Evolutionary conservation across 2,113 vertebrate species (phyloP).

Genomic region (Empidonax alnorum): DNA sequence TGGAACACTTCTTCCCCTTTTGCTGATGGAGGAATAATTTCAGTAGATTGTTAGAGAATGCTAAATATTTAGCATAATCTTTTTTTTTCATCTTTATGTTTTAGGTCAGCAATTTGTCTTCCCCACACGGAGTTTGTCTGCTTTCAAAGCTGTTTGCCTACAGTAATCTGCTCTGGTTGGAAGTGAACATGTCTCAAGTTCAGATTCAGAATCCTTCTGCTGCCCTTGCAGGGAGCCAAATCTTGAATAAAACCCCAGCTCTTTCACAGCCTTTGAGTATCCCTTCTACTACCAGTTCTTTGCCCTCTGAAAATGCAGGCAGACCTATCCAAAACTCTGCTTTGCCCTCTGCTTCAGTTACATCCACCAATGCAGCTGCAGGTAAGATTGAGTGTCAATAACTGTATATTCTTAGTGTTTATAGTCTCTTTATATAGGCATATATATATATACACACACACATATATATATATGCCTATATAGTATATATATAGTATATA

Average conservation of each 20-base stretch:
- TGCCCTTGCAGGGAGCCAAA: slow-evolving; percentile 79
- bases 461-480: too few species aligned
- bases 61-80: slow-evolving; percentile 49
- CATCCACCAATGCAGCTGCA: slow-evolving; percentile 89
- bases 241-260: slow-evolving; percentile 80
- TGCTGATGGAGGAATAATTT: not conserved
- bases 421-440: not conserved
- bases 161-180: slow-evolving; percentile 74
- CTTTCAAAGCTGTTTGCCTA: slow-evolving; percentile 77
- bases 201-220: slow-evolving; percentile 87
- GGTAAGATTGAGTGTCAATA: slow-evolving; percentile 70
- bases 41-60: not conserved
- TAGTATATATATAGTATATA: too few species aligned
- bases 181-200: slow-evolving; percentile 91
- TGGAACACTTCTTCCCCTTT: not conserved
- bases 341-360: slow-evolving; percentile 90
- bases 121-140: slow-evolving; percentile 71
- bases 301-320: slow-evolving; percentile 94
- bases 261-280: slow-evolving; percentile 89
- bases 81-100: slow-evolving; percentile 59
- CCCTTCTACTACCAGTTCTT: slow-evolving; percentile 85
- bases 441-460: too few species aligned
- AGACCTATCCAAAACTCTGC: slow-evolving; percentile 92
- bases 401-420: not conserved
- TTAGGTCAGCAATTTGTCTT: slow-evolving; percentile 77